These are phyloP conservation scores for Pteruthius melanotis DNA, from an alignment of 2,113 vertebrate species.

Conservation along the genomic window DNA sequence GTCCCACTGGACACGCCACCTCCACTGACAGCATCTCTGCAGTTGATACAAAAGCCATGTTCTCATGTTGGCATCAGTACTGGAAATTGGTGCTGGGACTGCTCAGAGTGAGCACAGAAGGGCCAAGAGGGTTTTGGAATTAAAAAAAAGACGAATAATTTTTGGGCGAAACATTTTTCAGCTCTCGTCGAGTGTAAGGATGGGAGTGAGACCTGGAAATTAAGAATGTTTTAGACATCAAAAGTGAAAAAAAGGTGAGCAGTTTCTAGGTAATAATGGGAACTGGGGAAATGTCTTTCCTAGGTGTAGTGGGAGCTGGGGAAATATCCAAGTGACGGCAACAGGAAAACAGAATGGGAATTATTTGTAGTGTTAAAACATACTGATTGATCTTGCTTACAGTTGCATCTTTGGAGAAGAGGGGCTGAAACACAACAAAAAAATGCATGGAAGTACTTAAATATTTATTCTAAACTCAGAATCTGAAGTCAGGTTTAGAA, in stretches of 20 bases:
- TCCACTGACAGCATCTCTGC: background rate
- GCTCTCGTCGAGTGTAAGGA: background rate
- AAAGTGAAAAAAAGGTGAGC: background rate
- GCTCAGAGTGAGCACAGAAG: background rate
- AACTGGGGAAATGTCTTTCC: background rate
- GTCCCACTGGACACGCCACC: accelerated
- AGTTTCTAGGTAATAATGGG: background rate
- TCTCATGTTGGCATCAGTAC: background rate
- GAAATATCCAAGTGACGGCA: background rate
- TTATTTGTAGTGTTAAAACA: background rate
- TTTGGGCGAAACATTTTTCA: background rate
- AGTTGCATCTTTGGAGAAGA: background rate
- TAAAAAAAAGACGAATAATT: background rate
- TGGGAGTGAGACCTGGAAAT: background rate
- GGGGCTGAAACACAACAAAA: background rate
- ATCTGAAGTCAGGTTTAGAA: background rate
- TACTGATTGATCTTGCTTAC: background rate
- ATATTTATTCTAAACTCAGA: background rate
- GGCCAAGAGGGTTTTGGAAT: background rate
- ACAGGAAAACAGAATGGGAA: background rate
- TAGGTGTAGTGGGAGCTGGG: background rate
- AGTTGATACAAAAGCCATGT: background rate
- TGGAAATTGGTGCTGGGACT: background rate
- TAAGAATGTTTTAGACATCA: background rate
- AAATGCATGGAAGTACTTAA: background rate